phyloP scores from a whole-genome alignment of 2,888 invertebrate species.

The Dione vanillae region DNA sequence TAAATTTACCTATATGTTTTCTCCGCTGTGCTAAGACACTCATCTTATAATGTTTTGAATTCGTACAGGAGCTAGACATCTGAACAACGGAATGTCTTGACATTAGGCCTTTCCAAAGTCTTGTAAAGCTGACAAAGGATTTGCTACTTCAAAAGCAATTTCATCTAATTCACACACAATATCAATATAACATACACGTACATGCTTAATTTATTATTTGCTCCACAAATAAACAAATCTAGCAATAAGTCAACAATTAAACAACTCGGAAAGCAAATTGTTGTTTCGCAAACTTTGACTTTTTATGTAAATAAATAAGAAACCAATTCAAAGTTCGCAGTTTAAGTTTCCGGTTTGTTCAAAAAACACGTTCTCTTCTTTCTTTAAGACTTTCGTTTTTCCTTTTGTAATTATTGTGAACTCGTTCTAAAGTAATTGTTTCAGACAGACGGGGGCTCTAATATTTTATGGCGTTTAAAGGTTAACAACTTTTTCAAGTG shows the following conservation, averaged over 20 bases:
- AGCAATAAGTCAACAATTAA: constrained; percentile 44
- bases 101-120: too few species aligned
- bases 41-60: too few species aligned
- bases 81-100: too few species aligned
- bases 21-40: too few species aligned
- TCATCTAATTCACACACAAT: too few species aligned
- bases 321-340: constrained; percentile 35
- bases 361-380: constrained; percentile 32
- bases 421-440: not conserved
- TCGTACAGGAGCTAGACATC: too few species aligned
- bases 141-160: too few species aligned
- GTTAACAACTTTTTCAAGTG: not conserved
- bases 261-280: constrained; percentile 40
- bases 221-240: constrained; percentile 21
- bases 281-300: constrained; percentile 36
- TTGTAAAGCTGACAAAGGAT: too few species aligned
- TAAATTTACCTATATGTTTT: too few species aligned
- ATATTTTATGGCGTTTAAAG: not conserved
- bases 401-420: constrained; percentile 26
- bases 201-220: not conserved
- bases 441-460: not conserved
- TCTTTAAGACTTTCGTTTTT: constrained; percentile 24
- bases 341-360: constrained; percentile 35
- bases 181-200: too few species aligned
- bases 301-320: constrained; percentile 41